phyloP scores from a whole-genome alignment of 2,797 vertebrate genomes.

The Poeciliopsis gracilis region DNA sequence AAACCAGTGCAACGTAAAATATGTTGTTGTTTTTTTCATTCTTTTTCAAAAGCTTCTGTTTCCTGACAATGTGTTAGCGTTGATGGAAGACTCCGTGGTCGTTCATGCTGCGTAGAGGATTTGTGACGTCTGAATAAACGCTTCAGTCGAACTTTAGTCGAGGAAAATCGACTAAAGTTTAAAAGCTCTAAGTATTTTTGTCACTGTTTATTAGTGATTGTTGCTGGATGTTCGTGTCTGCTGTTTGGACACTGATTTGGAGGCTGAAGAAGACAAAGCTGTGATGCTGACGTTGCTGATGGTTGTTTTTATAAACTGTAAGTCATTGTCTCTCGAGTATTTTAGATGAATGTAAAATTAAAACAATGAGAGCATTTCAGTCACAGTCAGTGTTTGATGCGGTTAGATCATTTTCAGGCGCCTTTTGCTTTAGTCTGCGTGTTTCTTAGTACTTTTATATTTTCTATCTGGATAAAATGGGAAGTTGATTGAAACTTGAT shows the following conservation, averaged over 20 bases:
- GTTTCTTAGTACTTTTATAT: neutral
- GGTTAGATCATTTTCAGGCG: neutral
- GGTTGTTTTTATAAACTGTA: neutral
- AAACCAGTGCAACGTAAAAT: neutral
- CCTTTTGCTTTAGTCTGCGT: no score
- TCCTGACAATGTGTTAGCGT: slow-evolving; percentile 15
- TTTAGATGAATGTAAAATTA: neutral
- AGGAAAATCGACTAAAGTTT: slow-evolving; percentile 18
- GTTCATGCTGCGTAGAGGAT: slow-evolving; percentile 33
- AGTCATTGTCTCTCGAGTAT: neutral
- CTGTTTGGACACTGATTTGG: neutral
- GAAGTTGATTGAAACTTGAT: neutral
- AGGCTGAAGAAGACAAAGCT: neutral
- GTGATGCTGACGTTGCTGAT: neutral
- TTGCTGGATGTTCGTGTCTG: neutral
- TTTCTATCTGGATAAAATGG: neutral
- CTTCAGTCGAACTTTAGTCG: slow-evolving; percentile 9
- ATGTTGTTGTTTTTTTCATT: neutral
- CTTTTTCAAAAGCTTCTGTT: neutral
- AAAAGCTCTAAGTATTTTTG: neutral
- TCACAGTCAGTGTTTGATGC: neutral
- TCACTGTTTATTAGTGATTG: neutral
- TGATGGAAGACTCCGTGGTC: slow-evolving; percentile 69
- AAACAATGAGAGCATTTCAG: neutral
- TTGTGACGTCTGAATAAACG: slow-evolving; percentile 24